Conservation (phyloP, 2,888 invertebrate species). For the Drosophila differens region DNA sequence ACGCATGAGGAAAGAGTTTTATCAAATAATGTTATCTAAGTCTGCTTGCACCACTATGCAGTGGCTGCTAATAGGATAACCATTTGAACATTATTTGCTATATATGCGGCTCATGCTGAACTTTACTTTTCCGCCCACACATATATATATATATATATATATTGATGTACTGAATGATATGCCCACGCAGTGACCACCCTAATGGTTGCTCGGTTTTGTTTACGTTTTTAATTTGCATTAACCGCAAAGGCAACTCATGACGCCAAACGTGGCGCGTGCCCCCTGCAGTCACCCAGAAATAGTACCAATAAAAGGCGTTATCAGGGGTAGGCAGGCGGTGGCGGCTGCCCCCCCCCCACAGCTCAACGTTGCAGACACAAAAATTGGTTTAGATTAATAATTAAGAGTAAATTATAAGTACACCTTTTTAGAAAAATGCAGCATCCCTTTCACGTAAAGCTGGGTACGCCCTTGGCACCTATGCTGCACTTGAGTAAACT, state of each 20-base stretch:
- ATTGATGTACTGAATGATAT: conserved; percentile 10
- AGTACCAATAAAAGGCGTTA: not conserved
- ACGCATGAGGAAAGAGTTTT: not conserved
- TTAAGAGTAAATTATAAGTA: not conserved
- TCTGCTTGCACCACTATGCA: conserved; percentile 29
- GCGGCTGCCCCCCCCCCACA: not conserved
- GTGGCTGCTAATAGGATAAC: conserved; percentile 19
- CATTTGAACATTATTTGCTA: conserved; percentile 24
- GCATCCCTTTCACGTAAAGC: not conserved
- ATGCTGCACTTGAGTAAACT: conserved; percentile 47
- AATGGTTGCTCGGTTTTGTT: conserved; percentile 57
- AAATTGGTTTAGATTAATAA: not conserved
- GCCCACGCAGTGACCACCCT: conserved; percentile 23
- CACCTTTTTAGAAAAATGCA: not conserved
- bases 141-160: not conserved
- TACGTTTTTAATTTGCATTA: conserved; percentile 66
- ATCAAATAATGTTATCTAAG: not conserved
- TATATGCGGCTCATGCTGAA: conserved; percentile 19
- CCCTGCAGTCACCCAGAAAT: conserved; percentile 19
- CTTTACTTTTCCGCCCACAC: conserved; percentile 18
- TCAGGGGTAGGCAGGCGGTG: not conserved
- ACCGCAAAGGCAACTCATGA: conserved; percentile 63
- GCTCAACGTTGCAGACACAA: not conserved
- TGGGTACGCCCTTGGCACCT: not conserved
- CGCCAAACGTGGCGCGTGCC: conserved; percentile 50